Evolutionary conservation across 2,113 vertebrate genomes (phyloP), one percentile per base, ranked within the genome.

Genomic region (Tautogolabrus adspersus): DNA sequence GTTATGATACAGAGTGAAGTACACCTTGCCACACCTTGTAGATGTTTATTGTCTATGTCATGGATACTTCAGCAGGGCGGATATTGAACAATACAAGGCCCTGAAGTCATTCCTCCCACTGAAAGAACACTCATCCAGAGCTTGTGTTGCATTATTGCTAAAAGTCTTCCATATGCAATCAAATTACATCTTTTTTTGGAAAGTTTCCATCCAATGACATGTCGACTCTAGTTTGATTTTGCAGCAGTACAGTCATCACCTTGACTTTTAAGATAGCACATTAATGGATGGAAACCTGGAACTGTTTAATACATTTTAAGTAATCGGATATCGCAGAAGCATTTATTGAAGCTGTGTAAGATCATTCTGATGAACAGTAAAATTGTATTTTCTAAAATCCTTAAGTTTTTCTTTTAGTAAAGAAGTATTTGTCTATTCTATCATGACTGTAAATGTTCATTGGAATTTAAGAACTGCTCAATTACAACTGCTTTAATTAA

Each of bases 21-120:
- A 52, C 52, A 38, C 65, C 64, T 16, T n/a, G 55, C 23, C 72
- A 66, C 79, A 49, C 84, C 52, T 22, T 6, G 10, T 3, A 57
- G 16, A 23, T 11, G 47, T 63, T 67, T 10, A 40, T 18, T 8
- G 13, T 11, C 19, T 2, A 34, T 34, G 26, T 75, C 52, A 51
- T 22, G 56, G 61, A 75, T 34, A 26, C 63, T 58, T 75, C 15
- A 38, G 37, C 9, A 13, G 68, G 46, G 37, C 11, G 19, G 65
- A 62, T 74, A 65, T 66, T 61, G 42, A 75, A 58, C 61, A 67
- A 54, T 22, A n/a, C 2, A 10, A 47, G 9, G 58, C 46, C 38
- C 70, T 15, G 44, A 34, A 67, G 70, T 59, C 62, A 60, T 47
- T 13, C 15, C 52, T 72, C 49, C 62, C 51, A 68, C 15, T 16